Evolutionary conservation across 2,888 invertebrate genomes (phyloP), one percentile per base, ranked within the genome.

Genomic region (Bugula neritina): DNA sequence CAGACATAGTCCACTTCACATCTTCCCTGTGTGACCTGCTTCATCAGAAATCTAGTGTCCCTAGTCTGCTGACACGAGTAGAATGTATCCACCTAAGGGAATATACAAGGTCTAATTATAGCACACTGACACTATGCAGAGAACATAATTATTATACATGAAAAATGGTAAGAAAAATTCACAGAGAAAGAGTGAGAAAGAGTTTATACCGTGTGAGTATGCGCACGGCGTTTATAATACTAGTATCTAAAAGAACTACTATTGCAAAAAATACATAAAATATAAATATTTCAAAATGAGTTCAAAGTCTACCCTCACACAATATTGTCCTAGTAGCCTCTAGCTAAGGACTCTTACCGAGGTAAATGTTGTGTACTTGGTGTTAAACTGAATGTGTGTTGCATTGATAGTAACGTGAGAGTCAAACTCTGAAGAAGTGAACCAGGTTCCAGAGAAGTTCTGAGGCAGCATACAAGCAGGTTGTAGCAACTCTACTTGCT

Each of bases 1-100:
- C 98, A 98, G 5, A 96, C 90, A 82, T 92, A 97, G 88, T 98
- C 97, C 80, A 95, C 95, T 86, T 98, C 97, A 84, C 91, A 92
- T 86, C 95, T 96, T 83, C 97, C 97, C 0, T 97, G 94, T 0
- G 95, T 95, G 10, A 97, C 89, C 73, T 96, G 88, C 0, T 97
- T 94, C 93, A 98, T 94, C 91, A 98, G 93, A 72, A 92, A 91
- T 76, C 96, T 87, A 43, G 90, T 89, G 77, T 94, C 96, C 74
- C 94, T 88, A 77, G 92, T 92, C 85, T 97, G 94, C 75, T 92
- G 90, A 85, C 98, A 98, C 13, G 95, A 92, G 83, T 95, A 97
- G 81, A 94, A 93, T 0, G 94, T 94, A 89, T 89, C 77, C 77
- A 82, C 78, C 93, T 89, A 83, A 23, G 10, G 10, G 52, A 52